Evolutionary conservation across 2,113 vertebrate species (phyloP).

Genomic region (Diglossa brunneiventris): DNA sequence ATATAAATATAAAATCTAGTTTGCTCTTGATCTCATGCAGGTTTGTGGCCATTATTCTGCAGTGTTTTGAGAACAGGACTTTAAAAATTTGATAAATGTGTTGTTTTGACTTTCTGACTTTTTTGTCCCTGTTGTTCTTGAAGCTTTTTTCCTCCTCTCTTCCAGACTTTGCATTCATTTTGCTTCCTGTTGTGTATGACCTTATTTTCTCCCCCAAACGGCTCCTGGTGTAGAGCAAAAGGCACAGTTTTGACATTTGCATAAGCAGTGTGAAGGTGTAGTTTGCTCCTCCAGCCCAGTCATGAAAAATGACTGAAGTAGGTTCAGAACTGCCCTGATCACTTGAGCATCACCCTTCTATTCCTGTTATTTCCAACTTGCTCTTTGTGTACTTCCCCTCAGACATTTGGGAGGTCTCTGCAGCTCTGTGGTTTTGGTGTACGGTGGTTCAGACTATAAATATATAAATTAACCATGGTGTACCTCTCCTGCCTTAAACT

Average conservation of each 20-base stretch:
- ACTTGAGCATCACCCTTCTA: background rate
- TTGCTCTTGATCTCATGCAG: background rate
- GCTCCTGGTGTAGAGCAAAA: background rate
- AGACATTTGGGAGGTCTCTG: background rate
- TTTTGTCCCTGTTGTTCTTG: background rate
- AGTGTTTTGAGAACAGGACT: background rate
- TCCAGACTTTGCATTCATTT: background rate
- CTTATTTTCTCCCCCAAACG: background rate
- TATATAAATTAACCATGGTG: background rate
- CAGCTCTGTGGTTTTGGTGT: background rate
- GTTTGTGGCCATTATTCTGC: background rate
- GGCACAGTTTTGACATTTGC: background rate
- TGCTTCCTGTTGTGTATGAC: background rate
- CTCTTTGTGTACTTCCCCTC: background rate
- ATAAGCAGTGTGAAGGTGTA: background rate
- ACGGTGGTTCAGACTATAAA: background rate
- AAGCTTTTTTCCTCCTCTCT: background rate
- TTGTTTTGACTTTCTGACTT: background rate
- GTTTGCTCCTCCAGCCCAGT: background rate
- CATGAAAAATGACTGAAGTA: background rate
- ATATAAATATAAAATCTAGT: background rate
- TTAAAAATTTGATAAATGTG: fast-evolving
- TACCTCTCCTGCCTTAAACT: background rate
- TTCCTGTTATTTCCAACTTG: background rate
- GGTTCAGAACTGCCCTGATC: background rate